phyloP scores from a whole-genome alignment of 2,797 vertebrate genomes.

The Falco cherrug region DNA sequence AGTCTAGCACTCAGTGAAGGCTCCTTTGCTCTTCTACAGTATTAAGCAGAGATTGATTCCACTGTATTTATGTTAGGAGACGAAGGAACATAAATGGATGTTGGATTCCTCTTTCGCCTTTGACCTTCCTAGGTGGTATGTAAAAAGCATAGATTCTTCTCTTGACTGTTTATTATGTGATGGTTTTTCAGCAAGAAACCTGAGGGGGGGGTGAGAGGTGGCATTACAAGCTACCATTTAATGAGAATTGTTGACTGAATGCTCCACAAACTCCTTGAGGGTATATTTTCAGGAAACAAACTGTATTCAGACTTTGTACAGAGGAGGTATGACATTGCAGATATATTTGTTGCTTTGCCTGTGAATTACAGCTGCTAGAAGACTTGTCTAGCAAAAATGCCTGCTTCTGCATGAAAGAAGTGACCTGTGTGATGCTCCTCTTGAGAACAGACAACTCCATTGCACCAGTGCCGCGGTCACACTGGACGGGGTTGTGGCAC shows the following conservation, averaged over 20 bases:
- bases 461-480: rapidly evolving
- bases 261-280: background rate
- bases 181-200: conserved; percentile 3
- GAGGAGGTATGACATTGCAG: background rate
- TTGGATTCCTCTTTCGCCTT: conserved; percentile 14
- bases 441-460: background rate
- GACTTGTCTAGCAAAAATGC: background rate
- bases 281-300: conserved; percentile 30
- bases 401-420: background rate
- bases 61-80: background rate
- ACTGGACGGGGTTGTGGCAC: background rate
- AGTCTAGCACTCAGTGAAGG: background rate
- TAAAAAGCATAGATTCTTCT: background rate
- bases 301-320: background rate
- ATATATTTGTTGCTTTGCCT: background rate
- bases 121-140: conserved; percentile 24
- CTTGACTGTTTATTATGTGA: background rate
- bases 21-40: conserved; percentile 9
- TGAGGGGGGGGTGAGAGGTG: background rate
- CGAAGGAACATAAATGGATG: background rate
- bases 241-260: conserved; percentile 13
- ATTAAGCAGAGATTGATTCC: conserved; percentile 31
- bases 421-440: background rate
- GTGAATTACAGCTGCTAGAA: conserved; percentile 13
- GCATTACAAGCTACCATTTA: background rate